phyloP scores from a whole-genome alignment of 2,797 vertebrate species.

The Acipenser ruthenus region DNA sequence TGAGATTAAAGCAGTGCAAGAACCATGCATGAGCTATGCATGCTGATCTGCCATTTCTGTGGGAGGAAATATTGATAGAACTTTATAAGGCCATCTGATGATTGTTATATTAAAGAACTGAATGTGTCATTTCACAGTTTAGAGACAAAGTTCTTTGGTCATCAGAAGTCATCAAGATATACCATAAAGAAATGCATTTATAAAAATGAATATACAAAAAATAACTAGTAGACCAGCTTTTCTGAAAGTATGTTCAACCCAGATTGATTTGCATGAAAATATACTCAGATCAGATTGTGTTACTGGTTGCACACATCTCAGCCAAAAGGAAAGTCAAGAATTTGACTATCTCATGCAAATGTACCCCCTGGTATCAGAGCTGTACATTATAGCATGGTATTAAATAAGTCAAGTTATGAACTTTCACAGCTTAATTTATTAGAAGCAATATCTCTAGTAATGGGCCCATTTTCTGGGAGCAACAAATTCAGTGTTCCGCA shows the following conservation, averaged over 20 bases:
- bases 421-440: background rate
- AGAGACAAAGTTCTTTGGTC: too few species aligned
- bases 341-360: conserved; percentile 35
- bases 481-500: conserved; percentile 28
- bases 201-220: too few species aligned
- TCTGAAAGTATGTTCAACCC: too few species aligned
- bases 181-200: too few species aligned
- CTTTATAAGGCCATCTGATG: too few species aligned
- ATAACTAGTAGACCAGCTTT: too few species aligned
- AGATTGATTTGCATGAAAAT: conserved; percentile 17
- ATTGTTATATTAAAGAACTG: too few species aligned
- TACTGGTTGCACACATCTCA: conserved; percentile 39
- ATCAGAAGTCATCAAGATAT: too few species aligned
- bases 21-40: conserved; percentile 48
- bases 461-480: conserved; percentile 17
- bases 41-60: conserved; percentile 39
- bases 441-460: conserved; percentile 15
- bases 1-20: conserved; percentile 45
- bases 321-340: conserved; percentile 30
- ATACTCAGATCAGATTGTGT: conserved; percentile 42
- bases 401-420: background rate
- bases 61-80: conserved; percentile 36
- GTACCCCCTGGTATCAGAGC: background rate
- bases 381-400: background rate
- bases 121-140: too few species aligned